Evolutionary conservation across 2,888 invertebrate genomes (phyloP).

Genomic region (Drosophila setosimentum): DNA sequence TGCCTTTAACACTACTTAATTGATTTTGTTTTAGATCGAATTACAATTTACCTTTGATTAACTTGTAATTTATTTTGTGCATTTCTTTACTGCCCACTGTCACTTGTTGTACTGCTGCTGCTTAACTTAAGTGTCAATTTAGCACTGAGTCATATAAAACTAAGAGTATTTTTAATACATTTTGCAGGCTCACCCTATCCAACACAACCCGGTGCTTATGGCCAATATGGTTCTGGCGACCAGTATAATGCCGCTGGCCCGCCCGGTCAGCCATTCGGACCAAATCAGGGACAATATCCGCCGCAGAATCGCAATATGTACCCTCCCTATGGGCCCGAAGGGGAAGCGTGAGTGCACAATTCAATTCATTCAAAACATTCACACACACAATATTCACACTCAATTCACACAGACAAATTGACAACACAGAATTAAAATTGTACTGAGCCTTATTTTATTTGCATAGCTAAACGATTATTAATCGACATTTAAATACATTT

Average conservation of each 20-base stretch:
- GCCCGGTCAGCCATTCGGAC: constrained; percentile 87
- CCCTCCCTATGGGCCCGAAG: constrained; percentile 91
- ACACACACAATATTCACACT: constrained; percentile 13
- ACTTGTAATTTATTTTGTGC: constrained; percentile 13
- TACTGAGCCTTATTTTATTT: constrained; percentile 36
- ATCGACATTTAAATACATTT: neutral
- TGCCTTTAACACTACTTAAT: neutral
- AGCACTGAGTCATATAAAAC: neutral
- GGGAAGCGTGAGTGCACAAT: constrained; percentile 87
- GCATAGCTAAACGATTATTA: neutral
- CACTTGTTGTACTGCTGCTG: neutral
- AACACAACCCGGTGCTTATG: constrained; percentile 88
- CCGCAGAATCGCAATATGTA: constrained; percentile 92
- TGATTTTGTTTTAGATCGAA: constrained; percentile 2
- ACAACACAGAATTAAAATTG: constrained; percentile 23
- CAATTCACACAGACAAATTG: constrained; percentile 19
- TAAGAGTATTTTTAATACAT: constrained; percentile 8
- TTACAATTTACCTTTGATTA: neutral
- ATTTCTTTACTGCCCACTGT: constrained; percentile 10
- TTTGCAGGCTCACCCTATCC: constrained; percentile 87
- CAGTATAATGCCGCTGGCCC: constrained; percentile 87
- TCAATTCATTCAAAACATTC: constrained; percentile 45
- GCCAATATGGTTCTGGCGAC: constrained; percentile 89
- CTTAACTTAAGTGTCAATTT: neutral
- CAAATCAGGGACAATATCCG: constrained; percentile 87